These are phyloP conservation scores for Mirounga angustirostris DNA, from an alignment of 2,113 vertebrate genomes.

Conservation along the genomic window DNA sequence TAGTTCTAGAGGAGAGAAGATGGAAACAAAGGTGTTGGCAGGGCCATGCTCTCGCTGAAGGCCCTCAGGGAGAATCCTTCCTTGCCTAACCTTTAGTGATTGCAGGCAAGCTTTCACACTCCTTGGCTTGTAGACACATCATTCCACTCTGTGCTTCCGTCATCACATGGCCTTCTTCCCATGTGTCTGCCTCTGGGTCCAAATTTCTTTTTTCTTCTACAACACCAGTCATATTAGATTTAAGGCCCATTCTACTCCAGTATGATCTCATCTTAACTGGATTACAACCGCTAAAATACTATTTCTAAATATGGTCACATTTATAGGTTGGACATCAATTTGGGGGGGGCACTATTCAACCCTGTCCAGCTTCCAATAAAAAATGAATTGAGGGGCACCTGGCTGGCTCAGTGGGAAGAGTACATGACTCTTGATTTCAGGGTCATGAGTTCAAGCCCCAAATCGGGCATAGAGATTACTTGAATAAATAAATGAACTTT, in stretches of 20 bases:
- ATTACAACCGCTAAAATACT: neutral
- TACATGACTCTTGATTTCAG: neutral
- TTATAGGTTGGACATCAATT: neutral
- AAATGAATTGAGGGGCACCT: neutral
- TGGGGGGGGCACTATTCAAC: neutral
- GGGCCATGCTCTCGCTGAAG: neutral
- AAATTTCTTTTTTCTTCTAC: neutral
- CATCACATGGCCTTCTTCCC: neutral
- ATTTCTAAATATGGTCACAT: slow-evolving; percentile 1
- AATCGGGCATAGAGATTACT: neutral
- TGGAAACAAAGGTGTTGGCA: neutral
- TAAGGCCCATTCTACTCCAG: neutral
- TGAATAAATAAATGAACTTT: neutral
- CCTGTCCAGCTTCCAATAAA: neutral
- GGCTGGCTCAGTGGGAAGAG: neutral
- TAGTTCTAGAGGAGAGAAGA: neutral
- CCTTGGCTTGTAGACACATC: neutral
- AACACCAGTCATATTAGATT: neutral
- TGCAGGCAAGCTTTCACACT: neutral
- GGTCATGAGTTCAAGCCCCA: neutral
- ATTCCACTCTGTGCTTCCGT: neutral
- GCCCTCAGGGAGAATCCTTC: neutral
- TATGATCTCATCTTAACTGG: neutral
- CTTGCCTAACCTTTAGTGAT: neutral
- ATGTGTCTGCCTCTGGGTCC: neutral